A percentile compares a stretch with the other conserved stretches of the same genome.
Evolutionary conservation across 1,140 invertebrate genomes (phyloP).

Genomic region (Gonioctena quinquepunctata): DNA sequence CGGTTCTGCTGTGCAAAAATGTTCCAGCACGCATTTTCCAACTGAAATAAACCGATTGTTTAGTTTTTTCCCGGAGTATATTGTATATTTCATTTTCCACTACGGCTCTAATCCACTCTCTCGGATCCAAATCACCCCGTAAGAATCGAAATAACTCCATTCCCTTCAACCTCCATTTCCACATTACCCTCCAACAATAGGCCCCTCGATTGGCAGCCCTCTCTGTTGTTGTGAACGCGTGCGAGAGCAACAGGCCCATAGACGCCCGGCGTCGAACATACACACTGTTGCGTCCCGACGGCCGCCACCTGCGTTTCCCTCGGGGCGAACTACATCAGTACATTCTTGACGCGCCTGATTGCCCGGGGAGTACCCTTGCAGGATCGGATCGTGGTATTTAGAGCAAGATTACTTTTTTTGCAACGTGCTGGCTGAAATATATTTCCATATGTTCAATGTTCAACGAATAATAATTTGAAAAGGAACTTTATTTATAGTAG

Average conservation of each 20-base stretch:
- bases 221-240: constrained; percentile 8
- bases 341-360: constrained; percentile 28
- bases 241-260: constrained; percentile 10
- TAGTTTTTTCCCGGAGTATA: too few species aligned
- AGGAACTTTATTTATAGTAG: too few species aligned
- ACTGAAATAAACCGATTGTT: too few species aligned
- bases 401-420: too few species aligned
- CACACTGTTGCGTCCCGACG: constrained; percentile 26
- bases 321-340: constrained; percentile 25
- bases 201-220: background rate
- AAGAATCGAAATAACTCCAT: background rate
- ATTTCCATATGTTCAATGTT: too few species aligned
- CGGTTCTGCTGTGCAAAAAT: too few species aligned
- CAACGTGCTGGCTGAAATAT: too few species aligned
- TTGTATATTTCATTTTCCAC: too few species aligned
- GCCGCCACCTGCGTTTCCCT: constrained; percentile 18
- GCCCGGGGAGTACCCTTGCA: constrained; percentile 22
- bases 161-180: background rate
- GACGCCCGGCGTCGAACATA: background rate
- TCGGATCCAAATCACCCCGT: background rate
- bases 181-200: background rate
- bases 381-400: too few species aligned
- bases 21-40: too few species aligned
- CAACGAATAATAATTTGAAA: too few species aligned
- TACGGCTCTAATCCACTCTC: background rate